Evolutionary conservation across 92 coral and sea anemone species (phyloP), one percentile per base, ranked within the genome.

Genomic region (Porites cylindrica): DNA sequence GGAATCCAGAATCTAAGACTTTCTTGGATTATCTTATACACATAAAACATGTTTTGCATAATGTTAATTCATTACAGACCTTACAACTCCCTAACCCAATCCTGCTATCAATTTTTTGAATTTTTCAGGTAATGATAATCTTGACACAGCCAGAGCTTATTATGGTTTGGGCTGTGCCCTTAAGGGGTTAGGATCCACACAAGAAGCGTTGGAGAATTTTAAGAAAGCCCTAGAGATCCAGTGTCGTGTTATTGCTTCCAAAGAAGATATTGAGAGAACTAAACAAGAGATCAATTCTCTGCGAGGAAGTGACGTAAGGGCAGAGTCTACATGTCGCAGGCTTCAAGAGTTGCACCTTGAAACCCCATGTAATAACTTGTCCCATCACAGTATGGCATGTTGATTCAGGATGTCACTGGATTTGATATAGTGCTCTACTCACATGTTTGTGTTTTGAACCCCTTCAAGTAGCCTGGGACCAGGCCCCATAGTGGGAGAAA

Each of bases 91-190:
- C 61, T 56, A 10, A 56, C 16, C 14, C 61, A 56, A 56, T 56
- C 13, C 61, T 8, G 6, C 47, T 4, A 3, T 38, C 6, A 29
- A 29, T 38, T 38, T 38, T 38, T 38, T 4, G 13, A 24, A 1
- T 23, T 24, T 73, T 43, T 54, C 60, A 79, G 93, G 90, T 20
- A 85, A 82, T 10, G 81, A 93, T 52, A 96, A 95, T 64, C 82
- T 80, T 70, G 98, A 95, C 66, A 95, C 96, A 0, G 98, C 96
- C 52, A 90, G 96, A 73, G 96, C 94, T 6, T 82, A 51, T 17
- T 93, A 77, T 75, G 91, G 96, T 60, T 79, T 95, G 75, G 96
- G 93, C 8, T 78, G 91, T 70, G 91, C 90, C 72, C 85, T 93
- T 4, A 88, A 68, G 60, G 83, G 59, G 32, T 65, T 85, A 51